These are phyloP conservation scores for Pseudobourletiella spinata DNA, from an alignment of 1,140 invertebrate genomes.

Conservation along the genomic window DNA sequence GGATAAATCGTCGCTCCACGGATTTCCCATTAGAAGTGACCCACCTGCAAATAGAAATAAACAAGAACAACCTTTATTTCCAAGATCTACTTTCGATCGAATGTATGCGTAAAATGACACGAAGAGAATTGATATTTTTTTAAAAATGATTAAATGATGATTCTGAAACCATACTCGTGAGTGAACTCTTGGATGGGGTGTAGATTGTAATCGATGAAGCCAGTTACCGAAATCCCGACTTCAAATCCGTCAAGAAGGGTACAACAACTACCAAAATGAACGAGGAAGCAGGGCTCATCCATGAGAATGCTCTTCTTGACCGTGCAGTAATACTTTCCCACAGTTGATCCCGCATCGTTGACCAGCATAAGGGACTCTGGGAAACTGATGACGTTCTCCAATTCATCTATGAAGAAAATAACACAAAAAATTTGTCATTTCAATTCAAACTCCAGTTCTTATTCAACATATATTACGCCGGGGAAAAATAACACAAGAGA, in stretches of 20 bases:
- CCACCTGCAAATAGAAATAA: constrained; percentile 22
- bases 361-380: constrained; percentile 25
- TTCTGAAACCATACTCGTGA: constrained; percentile 20
- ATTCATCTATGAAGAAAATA: not conserved
- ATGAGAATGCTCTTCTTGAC: constrained; percentile 11
- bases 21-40: not conserved
- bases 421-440: not conserved
- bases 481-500: not conserved
- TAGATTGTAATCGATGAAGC: constrained; percentile 14
- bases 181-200: constrained; percentile 25
- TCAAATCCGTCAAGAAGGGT: constrained; percentile 18
- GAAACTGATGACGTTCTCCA: constrained; percentile 11
- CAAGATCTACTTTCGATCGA: no score
- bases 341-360: constrained; percentile 12
- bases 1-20: constrained; percentile 11
- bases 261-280: constrained; percentile 22
- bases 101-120: no score
- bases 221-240: constrained; percentile 19
- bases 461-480: not conserved
- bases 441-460: not conserved
- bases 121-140: no score
- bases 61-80: not conserved
- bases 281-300: constrained; percentile 9
- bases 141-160: not conserved
- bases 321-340: constrained; percentile 26